Evolutionary conservation across 2,797 vertebrate species (phyloP), one percentile per base, ranked within the genome.

Genomic region (Cirrhinus mrigala): DNA sequence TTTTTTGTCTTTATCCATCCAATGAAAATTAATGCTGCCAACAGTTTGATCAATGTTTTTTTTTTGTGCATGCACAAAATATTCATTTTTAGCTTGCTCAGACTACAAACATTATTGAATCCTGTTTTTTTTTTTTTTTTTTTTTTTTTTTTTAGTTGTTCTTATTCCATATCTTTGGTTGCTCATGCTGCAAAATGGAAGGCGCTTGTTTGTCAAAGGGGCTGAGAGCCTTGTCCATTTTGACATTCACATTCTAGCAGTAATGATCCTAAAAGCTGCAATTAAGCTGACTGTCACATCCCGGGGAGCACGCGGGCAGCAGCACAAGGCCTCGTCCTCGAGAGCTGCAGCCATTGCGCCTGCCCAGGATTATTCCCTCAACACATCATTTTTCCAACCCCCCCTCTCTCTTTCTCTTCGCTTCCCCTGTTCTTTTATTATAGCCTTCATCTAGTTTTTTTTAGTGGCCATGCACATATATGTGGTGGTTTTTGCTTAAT

Each of bases 181-280:
- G 91, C 93, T 91, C 88, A 81, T 90, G 89, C 82, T 77, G 88
- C 91, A 92, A 92, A 94, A 92, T 92, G 94, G 90, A 91, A 91
- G 92, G 92, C 90, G 92, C 89, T 93, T 93, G 92, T 93, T 94
- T 94, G 91, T 93, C 94, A 94, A 92, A 94, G 93, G 87, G 92
- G 89, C 94, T 92, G 92, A 91, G 92, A 94, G 90, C 86, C 93
- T 92, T 92, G 92, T 95, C 93, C 94, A 92, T 94, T 95, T 92
- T 95, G 93, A 95, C 94, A 95, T 95, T 96, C 93, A 94, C 93
- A 94, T 94, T 94, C 92, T 93, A 95, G 91, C 92, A 94, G 93
- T 95, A 96, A 95, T 95, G 93, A 95, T 95, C 94, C 95, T 95
- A 94, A 95, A 94, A 95, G 94, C 94, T 94, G 95, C 93, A 95